Evolutionary conservation across 2,113 vertebrate species (phyloP).

Genomic region (Python bivittatus): DNA sequence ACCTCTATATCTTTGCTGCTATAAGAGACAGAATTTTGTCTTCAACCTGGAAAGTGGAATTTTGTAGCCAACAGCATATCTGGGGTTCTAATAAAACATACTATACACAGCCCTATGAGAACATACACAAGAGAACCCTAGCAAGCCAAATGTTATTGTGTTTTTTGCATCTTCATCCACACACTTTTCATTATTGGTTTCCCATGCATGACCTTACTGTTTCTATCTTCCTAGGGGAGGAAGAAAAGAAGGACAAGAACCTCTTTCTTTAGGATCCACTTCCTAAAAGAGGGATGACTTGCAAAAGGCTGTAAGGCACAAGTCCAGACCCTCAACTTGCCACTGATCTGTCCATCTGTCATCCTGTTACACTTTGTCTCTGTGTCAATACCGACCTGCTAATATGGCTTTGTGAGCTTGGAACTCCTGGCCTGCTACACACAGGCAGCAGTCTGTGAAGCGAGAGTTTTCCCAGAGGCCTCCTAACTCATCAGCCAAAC

Average conservation of each 20-base stretch:
- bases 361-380: background rate
- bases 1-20: background rate
- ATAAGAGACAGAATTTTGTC: background rate
- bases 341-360: background rate
- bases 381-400: constrained; percentile 78
- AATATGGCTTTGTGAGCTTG: constrained; percentile 92
- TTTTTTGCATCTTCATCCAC: background rate
- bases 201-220: background rate
- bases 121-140: background rate
- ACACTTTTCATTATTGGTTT: background rate
- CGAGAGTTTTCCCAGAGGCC: constrained; percentile 96
- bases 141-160: background rate
- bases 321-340: constrained; percentile 21
- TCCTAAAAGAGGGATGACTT: constrained; percentile 11
- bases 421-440: constrained; percentile 91
- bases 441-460: constrained; percentile 96
- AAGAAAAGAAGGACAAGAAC: too few relatives aligned
- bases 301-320: constrained; percentile 18
- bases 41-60: background rate
- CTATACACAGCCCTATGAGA: background rate
- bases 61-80: background rate
- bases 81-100: background rate
- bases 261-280: background rate
- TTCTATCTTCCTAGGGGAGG: background rate
- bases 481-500: constrained; percentile 92